These are phyloP conservation scores for Eonycteris spelaea DNA, from an alignment of 2,113 vertebrate species.

Conservation along the genomic window DNA sequence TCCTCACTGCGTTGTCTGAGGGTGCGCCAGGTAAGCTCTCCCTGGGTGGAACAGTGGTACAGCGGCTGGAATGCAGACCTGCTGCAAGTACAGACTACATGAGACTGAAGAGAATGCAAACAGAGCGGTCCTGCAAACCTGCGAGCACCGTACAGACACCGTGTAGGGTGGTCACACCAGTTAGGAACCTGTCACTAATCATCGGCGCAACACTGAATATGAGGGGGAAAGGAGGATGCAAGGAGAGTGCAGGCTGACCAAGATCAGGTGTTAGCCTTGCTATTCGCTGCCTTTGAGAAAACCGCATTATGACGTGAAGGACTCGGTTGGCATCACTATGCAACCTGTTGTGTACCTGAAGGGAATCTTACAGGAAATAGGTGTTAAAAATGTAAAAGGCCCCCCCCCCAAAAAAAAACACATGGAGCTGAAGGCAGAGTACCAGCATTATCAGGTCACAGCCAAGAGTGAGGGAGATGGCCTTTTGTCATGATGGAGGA, in stretches of 20 bases:
- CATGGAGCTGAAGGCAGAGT: neutral
- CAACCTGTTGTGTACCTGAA: neutral
- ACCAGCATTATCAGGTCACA: neutral
- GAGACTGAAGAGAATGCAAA: neutral
- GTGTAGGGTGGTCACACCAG: neutral
- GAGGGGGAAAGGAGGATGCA: neutral
- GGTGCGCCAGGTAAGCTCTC: neutral
- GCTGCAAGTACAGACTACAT: neutral
- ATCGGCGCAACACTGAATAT: neutral
- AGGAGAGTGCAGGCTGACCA: neutral
- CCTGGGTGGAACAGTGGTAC: neutral
- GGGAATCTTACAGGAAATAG: neutral
- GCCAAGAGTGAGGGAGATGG: neutral
- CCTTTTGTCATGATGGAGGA: neutral
- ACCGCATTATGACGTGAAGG: neutral
- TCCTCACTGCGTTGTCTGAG: neutral
- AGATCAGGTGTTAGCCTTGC: neutral
- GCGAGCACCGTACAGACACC: neutral
- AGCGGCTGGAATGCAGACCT: neutral
- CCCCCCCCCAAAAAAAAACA: neutral
- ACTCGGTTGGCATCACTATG: neutral
- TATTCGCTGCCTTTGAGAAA: slow-evolving; percentile 11
- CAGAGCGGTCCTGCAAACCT: neutral
- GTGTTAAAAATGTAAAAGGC: neutral
- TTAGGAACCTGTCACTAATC: neutral